Evolutionary conservation across 2,797 vertebrate species (phyloP).

Genomic region (Pseudochirops corinnae): DNA sequence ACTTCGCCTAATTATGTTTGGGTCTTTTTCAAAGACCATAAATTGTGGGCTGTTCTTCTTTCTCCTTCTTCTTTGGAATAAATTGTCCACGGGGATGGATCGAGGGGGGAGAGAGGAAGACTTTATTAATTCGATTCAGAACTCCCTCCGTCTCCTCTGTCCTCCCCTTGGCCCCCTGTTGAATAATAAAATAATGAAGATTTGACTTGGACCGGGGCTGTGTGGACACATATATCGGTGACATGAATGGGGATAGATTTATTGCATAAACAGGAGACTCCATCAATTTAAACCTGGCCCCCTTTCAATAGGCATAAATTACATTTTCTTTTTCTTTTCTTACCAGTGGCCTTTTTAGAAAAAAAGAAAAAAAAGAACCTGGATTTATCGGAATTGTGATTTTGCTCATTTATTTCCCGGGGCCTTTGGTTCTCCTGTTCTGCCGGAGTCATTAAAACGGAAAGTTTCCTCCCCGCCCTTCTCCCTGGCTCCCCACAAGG

Average conservation of each 20-base stretch:
- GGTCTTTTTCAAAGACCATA: conserved; percentile 84
- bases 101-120: conserved; percentile 81
- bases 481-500: not conserved
- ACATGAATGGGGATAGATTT: conserved; percentile 86
- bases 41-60: conserved; percentile 82
- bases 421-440: conserved; percentile 69
- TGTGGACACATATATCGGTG: conserved; percentile 84
- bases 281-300: conserved; percentile 85
- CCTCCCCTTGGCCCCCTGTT: conserved; percentile 70
- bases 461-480: conserved; percentile 32
- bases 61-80: conserved; percentile 81
- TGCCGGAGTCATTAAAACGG: conserved; percentile 61
- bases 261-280: conserved; percentile 85
- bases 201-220: conserved; percentile 79
- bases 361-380: conserved; percentile 58
- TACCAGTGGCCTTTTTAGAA: conserved; percentile 82
- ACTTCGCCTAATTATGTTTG: conserved; percentile 84
- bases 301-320: conserved; percentile 85
- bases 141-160: conserved; percentile 64
- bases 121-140: conserved; percentile 83
- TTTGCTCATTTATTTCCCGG: conserved; percentile 83
- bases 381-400: conserved; percentile 83
- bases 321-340: conserved; percentile 80
- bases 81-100: conserved; percentile 84
- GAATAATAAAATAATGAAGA: conserved; percentile 83